Conservation (phyloP, 2,888 invertebrate genomes). For the Phaedon cochleariae region DNA sequence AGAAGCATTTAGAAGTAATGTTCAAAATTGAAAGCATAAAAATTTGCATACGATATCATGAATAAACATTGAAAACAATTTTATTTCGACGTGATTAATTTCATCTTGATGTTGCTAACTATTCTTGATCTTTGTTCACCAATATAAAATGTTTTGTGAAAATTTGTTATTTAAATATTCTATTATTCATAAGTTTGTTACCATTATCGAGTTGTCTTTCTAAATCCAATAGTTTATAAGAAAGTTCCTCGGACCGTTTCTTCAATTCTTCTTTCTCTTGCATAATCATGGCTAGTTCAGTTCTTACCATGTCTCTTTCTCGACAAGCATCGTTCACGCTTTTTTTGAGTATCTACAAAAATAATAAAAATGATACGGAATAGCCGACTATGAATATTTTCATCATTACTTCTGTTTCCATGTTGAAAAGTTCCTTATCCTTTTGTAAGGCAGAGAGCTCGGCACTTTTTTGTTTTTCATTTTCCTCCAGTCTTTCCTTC, state of each 20-base stretch:
- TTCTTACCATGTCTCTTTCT: conserved; percentile 72
- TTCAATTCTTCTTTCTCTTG: conserved; percentile 72
- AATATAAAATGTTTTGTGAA: neutral
- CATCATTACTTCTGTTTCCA: conserved; percentile 57
- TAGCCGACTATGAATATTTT: conserved; percentile 26
- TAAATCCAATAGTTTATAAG: conserved; percentile 51
- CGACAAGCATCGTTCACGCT: conserved; percentile 71
- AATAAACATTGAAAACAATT: too few relatives aligned
- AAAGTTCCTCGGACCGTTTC: conserved; percentile 49
- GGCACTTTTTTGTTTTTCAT: conserved; percentile 53
- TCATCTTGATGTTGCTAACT: too few relatives aligned
- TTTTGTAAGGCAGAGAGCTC: conserved; percentile 53
- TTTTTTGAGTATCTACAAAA: conserved; percentile 68
- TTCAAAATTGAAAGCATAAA: too few relatives aligned
- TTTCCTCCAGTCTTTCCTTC: conserved; percentile 58
- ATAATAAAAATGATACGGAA: neutral
- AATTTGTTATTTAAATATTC: neutral
- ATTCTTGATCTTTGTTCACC: too few relatives aligned
- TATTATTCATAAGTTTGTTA: conserved; percentile 25
- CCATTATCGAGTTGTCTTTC: conserved; percentile 62
- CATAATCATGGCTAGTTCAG: conserved; percentile 71
- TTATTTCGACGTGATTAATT: too few relatives aligned
- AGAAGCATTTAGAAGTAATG: too few relatives aligned
- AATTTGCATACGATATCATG: too few relatives aligned
- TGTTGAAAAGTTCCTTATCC: conserved; percentile 58